Percentiles rank a stretch among this genome's conserved stretches.
phyloP scores from a whole-genome alignment of 53 echinoderm and acorn worm species.

The Pentamera pediparva region DNA sequence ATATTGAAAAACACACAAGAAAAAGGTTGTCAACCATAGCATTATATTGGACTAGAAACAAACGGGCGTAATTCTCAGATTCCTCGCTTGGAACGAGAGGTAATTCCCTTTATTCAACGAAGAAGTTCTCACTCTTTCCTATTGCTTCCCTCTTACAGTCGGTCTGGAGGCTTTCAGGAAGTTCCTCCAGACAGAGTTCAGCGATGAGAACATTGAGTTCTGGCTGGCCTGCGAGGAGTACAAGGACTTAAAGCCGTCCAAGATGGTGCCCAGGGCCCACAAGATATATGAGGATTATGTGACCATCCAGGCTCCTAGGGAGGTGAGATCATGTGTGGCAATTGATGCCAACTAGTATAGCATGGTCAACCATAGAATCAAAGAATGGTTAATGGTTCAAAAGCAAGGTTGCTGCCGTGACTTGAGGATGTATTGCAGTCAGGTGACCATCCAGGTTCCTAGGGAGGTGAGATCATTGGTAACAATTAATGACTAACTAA shows the following conservation, averaged over 20 bases:
- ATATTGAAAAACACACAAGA: too few relatives aligned
- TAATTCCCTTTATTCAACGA: not conserved
- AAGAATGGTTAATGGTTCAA: too few relatives aligned
- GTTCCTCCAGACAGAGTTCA: conserved; percentile 97
- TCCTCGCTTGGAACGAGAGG: not conserved
- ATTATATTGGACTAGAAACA: too few relatives aligned
- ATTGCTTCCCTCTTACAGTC: conserved; percentile 43
- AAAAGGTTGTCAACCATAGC: too few relatives aligned
- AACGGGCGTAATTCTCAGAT: too few relatives aligned
- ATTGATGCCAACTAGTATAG: too few relatives aligned
- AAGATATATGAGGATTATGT: conserved; percentile 98
- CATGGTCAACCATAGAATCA: too few relatives aligned
- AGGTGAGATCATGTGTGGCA: conserved; percentile 57
- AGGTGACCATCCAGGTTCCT: too few relatives aligned
- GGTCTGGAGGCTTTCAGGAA: conserved; percentile 95
- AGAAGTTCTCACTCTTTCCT: not conserved
- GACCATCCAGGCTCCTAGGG: conserved; percentile 96
- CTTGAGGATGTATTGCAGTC: too few relatives aligned
- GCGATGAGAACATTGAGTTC: conserved; percentile 99
- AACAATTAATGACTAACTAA: too few relatives aligned
- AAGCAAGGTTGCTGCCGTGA: too few relatives aligned
- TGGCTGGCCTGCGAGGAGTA: conserved; percentile 99
- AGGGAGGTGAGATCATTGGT: too few relatives aligned
- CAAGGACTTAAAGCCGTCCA: conserved; percentile 66
- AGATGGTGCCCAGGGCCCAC: conserved; percentile 69